phyloP scores from a whole-genome alignment of 37 sponge, comb jelly and placozoan genomes.

The Spongilla lacustris region DNA sequence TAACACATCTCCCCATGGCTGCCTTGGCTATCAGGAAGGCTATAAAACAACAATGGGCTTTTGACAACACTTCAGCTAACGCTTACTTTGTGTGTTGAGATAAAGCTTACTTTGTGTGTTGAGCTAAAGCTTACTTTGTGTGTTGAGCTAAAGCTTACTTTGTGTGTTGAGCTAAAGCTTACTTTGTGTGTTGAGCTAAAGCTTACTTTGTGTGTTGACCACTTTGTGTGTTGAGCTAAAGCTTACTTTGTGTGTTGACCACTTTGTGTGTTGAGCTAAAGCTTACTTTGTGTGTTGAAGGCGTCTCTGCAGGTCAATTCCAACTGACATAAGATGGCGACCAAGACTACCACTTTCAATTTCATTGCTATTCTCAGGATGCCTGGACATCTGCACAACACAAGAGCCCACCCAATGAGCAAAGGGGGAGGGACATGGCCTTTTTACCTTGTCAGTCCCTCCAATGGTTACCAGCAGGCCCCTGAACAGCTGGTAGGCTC shows the following conservation, averaged over 20 bases:
- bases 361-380: neutral
- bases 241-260: neutral
- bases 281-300: neutral
- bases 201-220: too few species aligned
- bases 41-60: too few species aligned
- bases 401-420: neutral
- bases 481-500: slow-evolving; percentile 25
- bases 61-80: too few species aligned
- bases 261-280: neutral
- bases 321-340: neutral
- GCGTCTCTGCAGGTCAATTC: neutral
- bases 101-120: neutral
- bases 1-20: slow-evolving; percentile 2
- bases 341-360: neutral
- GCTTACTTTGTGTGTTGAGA: neutral
- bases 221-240: neutral
- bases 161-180: neutral
- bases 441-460: neutral
- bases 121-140: neutral
- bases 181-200: too few species aligned
- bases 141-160: neutral
- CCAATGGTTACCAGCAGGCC: neutral
- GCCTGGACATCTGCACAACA: neutral
- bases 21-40: neutral
- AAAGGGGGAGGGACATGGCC: neutral